Evolutionary conservation across 2,888 invertebrate genomes (phyloP), one percentile per base, ranked within the genome.

Genomic region (Aphidoletes aphidimyza): DNA sequence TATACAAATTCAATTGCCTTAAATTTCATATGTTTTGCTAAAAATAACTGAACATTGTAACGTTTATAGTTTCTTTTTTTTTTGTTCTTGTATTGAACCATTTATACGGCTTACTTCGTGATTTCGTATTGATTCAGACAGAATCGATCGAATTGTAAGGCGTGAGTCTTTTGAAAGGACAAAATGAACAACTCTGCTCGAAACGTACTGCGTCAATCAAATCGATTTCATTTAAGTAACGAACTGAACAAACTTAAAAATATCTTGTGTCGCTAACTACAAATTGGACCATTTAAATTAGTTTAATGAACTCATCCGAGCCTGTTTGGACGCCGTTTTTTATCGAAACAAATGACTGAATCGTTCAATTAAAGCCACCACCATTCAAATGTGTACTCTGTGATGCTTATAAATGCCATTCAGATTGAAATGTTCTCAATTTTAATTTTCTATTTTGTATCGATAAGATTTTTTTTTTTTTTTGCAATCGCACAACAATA

Each of bases 241-340:
- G n/a, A n/a, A n/a, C n/a, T n/a, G n/a, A n/a, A n/a, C n/a, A n/a
- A n/a, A 3, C 22, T 22, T 11, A 54, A 54, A 47, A 47, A 47
- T 11, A 11, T 8, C 22, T 2, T 69, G 30, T 69, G 69, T 69
- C 30, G 69, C 69, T 30, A 69, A 30, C 69, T 30, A 22, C n/a
- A 69, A 69, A 69, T 69, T 69, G 11, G 34, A 69, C 14, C 69
- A 69, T 69, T 69, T 14, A 69, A 69, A 69, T 30, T 69, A 34
- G 69, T 69, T 69, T 69, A 69, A 69, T 69, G 69, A 69, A 69
- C 69, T 69, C 30, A 3, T 30, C 30, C 69, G 30, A 14, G 9
- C 47, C 17, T 8, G 14, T 17, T 47, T 47, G 9, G 17, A 47
- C 2, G 9, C 9, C 17, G 47, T 47, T 2, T 8, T 19, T 47